Conservation (phyloP, 2,113 vertebrate genomes). For the Suncus etruscus region DNA sequence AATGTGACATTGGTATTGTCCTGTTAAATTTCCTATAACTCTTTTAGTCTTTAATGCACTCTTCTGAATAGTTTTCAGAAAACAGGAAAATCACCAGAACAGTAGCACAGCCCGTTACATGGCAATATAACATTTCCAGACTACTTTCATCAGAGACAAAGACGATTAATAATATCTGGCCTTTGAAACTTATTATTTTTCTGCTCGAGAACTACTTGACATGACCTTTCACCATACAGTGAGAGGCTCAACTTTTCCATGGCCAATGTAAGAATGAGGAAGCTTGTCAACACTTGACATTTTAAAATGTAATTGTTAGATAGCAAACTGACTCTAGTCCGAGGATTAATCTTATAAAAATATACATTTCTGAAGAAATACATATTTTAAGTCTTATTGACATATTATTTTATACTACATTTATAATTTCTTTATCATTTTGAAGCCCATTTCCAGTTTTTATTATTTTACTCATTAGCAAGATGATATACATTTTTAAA, state of each 20-base stretch:
- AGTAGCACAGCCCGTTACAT: neutral
- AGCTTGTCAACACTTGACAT: neutral
- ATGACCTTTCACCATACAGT: neutral
- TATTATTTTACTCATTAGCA: neutral
- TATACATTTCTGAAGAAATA: neutral
- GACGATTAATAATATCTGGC: neutral
- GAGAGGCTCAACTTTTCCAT: neutral
- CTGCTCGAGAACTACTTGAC: neutral
- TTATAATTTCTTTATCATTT: no score
- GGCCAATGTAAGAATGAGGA: conserved; percentile 8
- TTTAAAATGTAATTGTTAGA: conserved; percentile 33
- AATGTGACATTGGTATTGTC: neutral
- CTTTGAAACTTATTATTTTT: neutral
- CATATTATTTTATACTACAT: no score
- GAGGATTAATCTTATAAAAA: conserved; percentile 1
- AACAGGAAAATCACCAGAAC: neutral
- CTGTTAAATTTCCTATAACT: neutral
- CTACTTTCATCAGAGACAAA: neutral
- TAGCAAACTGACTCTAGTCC: neutral
- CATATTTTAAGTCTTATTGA: no score
- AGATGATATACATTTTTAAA: neutral
- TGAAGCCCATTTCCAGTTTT: neutral
- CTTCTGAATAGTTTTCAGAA: neutral
- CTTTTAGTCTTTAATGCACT: neutral
- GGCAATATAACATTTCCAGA: neutral